Conservation (phyloP, 2,797 vertebrate genomes). For the Neopelma chrysocephalum region DNA sequence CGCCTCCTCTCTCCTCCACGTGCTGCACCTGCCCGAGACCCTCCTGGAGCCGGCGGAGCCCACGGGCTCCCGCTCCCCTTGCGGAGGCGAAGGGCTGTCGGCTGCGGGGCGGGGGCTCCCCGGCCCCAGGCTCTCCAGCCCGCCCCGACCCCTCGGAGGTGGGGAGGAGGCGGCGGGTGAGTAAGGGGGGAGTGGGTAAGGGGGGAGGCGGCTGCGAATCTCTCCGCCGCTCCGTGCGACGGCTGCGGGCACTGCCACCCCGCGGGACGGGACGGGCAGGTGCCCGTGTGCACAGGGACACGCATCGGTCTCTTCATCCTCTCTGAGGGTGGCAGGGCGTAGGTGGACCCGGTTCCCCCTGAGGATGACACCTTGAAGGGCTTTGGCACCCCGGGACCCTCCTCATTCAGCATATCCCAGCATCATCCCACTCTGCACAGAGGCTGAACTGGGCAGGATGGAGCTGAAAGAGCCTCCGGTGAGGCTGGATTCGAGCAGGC, state of each 20-base stretch:
- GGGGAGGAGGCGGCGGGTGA: not conserved
- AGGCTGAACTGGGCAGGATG: not conserved
- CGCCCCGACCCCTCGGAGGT: not conserved
- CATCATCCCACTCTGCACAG: accelerated
- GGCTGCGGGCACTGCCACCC: not conserved
- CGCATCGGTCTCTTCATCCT: too few relatives aligned
- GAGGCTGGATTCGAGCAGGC: not conserved
- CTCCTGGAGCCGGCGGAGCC: not conserved
- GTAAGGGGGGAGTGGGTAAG: not conserved
- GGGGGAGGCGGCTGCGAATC: not conserved
- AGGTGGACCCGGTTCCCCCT: accelerated
- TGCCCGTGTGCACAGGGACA: not conserved
- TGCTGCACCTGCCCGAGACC: not conserved
- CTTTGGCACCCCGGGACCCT: not conserved
- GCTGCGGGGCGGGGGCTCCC: not conserved
- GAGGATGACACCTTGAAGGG: not conserved
- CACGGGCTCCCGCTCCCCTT: not conserved
- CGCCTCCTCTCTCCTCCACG: not conserved
- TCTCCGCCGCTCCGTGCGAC: not conserved
- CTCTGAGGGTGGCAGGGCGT: not conserved
- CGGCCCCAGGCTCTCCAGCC: not conserved
- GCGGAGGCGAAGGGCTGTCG: not conserved
- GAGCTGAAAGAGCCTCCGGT: not conserved
- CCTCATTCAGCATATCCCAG: not conserved
- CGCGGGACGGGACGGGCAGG: not conserved